Base-by-base conservation (phyloP, 2,888 invertebrate species). In the Lysandra bellargus region DNA sequence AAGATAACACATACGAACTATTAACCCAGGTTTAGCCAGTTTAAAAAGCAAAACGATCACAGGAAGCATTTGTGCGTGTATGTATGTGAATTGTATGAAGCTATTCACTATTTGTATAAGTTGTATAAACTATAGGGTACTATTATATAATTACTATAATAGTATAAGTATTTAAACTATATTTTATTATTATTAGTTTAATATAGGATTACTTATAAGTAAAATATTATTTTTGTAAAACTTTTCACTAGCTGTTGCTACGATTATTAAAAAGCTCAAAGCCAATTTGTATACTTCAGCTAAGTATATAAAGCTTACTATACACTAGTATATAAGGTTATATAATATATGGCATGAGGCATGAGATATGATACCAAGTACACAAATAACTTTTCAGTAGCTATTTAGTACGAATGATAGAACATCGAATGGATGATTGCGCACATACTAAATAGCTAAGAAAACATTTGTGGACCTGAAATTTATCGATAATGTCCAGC, bases 361-460 rank as follows among this genome's bases (percentile, higher is more conserved):
- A 57, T 81, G 82, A 75, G 33, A 78, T 79, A 72, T 78, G 81
- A 17, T 79, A 82, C 81, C 82, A 83, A 84, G 86, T 84, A 86
- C 86, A 87, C 87, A 87, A 85, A 86, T 85, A 83, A 85, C 85
- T 84, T 85, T 87, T 85, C 84, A 85, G 82, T 86, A 87, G 86
- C 86, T 87, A 87, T 87, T 87, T 87, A 87, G 87, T 87, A 87
- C 85, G 85, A 84, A 84, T 83, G 85, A 83, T 82, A 82, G 80
- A 82, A 84, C 82, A 85, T 82, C 80, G 83, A 84, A 86, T 86
- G 87, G 82, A 84, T 85, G 86, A 85, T 82, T 83, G 84, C 84
- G 84, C 84, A 85, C 85, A 86, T 85, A 87, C 87, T 88, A 87
- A 87, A 88, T 88, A 88, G 87, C 87, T 88, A 87, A 84, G 83